Conservation (phyloP, 2,888 invertebrate species). For the Xanthorhoe spadicearia region DNA sequence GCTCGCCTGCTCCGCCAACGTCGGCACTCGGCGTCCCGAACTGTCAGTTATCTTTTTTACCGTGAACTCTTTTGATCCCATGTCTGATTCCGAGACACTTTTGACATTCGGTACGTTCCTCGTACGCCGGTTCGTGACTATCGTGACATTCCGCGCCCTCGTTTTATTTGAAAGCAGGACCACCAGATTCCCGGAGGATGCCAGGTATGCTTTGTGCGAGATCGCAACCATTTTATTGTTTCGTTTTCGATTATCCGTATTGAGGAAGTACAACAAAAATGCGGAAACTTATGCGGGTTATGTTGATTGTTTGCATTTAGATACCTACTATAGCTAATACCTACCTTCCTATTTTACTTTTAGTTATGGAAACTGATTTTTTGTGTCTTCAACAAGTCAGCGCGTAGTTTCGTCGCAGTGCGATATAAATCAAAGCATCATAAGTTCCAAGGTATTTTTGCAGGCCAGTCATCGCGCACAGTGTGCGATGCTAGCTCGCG, state of each 20-base stretch:
- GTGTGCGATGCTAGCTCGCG: slow-evolving; percentile 34
- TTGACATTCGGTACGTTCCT: slow-evolving; percentile 41
- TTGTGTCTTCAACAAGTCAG: not conserved
- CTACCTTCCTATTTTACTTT: slow-evolving; percentile 10
- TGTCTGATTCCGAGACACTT: slow-evolving; percentile 46
- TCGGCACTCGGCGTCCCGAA: slow-evolving; percentile 30
- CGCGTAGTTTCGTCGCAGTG: slow-evolving; percentile 2
- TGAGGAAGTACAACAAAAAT: slow-evolving; percentile 32
- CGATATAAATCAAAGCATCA: slow-evolving; percentile 24
- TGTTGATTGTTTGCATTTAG: slow-evolving; percentile 16
- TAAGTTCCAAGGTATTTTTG: slow-evolving; percentile 29
- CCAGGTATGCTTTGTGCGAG: slow-evolving; percentile 34
- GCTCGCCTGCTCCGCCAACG: slow-evolving; percentile 24
- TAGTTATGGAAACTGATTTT: slow-evolving; percentile 4
- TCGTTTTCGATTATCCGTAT: slow-evolving; percentile 25
- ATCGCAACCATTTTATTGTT: slow-evolving; percentile 30
- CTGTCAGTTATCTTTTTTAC: slow-evolving; percentile 46
- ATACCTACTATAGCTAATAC: slow-evolving; percentile 3
- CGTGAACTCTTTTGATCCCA: slow-evolving; percentile 46
- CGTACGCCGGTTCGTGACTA: slow-evolving; percentile 42
- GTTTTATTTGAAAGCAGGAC: slow-evolving; percentile 43
- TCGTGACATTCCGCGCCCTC: slow-evolving; percentile 45
- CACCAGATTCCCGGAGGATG: slow-evolving; percentile 29
- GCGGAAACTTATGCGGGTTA: slow-evolving; percentile 34
- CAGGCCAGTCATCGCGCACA: slow-evolving; percentile 27